Percentiles rank a stretch among this genome's conserved stretches.
These are phyloP conservation scores for Sisyra terminalis DNA, from an alignment of 2,888 invertebrate genomes.

Conservation along the genomic window DNA sequence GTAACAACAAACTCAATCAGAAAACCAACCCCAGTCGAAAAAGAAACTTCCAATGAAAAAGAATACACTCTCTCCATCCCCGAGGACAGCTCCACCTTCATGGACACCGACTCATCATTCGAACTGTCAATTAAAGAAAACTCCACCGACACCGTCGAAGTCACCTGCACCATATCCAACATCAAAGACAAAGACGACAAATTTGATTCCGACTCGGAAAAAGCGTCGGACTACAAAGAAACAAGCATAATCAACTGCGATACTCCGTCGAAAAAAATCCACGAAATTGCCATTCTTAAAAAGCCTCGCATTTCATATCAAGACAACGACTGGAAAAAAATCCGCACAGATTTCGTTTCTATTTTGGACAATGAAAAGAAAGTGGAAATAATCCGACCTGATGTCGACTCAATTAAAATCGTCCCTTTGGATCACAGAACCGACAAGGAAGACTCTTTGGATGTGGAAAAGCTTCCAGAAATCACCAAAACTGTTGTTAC, in stretches of 20 bases:
- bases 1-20: slow-evolving; percentile 3
- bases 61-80: slow-evolving; percentile 34
- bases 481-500: slow-evolving; percentile 12
- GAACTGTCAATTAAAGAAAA: slow-evolving; percentile 24
- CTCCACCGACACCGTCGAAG: slow-evolving; percentile 11
- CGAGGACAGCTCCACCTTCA: slow-evolving; percentile 25
- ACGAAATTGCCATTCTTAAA: slow-evolving; percentile 7
- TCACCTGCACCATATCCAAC: slow-evolving; percentile 26
- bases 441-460: slow-evolving; percentile 1
- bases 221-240: not conserved
- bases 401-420: slow-evolving; percentile 5
- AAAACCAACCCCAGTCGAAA: slow-evolving; percentile 20
- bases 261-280: slow-evolving; percentile 7
- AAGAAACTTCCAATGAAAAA: slow-evolving; percentile 29
- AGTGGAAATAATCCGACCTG: not conserved
- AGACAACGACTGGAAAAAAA: slow-evolving; percentile 8
- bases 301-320: slow-evolving; percentile 3
- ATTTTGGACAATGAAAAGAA: slow-evolving; percentile 2
- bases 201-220: slow-evolving; percentile 20
- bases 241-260: not conserved
- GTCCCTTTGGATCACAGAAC: not conserved
- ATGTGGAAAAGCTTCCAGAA: slow-evolving; percentile 7
- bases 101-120: slow-evolving; percentile 19
- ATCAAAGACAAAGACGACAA: slow-evolving; percentile 31
- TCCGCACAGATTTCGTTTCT: slow-evolving; percentile 1